A percentile compares a stretch with the other conserved stretches of the same genome.
Conservation (phyloP, 1,140 invertebrate species). For the Meteorus sp. region DNA sequence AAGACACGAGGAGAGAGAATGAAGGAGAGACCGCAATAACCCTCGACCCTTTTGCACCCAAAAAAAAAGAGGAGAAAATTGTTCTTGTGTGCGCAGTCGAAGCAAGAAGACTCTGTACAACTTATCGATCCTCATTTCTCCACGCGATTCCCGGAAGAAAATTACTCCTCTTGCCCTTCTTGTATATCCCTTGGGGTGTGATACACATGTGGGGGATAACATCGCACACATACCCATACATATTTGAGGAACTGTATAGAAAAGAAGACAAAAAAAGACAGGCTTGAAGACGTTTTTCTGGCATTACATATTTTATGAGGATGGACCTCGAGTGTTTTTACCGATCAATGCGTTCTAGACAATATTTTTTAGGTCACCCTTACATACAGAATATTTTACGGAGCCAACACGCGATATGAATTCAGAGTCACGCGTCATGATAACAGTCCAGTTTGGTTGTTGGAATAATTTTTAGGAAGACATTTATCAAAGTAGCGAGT, state of each 20-base stretch:
- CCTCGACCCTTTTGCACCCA: constrained; percentile 25
- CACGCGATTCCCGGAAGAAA: constrained; percentile 20
- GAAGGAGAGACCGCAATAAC: constrained; percentile 11
- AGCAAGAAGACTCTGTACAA: too few relatives aligned
- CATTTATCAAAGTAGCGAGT: not conserved
- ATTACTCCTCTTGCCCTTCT: not conserved
- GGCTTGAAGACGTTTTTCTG: constrained; percentile 32
- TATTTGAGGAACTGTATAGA: too few relatives aligned
- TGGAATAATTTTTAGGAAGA: constrained; percentile 23
- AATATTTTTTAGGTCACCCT: not conserved
- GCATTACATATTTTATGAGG: constrained; percentile 33
- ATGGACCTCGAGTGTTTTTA: too few relatives aligned
- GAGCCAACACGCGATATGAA: not conserved
- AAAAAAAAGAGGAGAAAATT: constrained; percentile 28
- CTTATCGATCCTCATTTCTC: constrained; percentile 24
- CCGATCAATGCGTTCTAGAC: not conserved
- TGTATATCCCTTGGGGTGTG: constrained; percentile 13
- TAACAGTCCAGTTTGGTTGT: constrained; percentile 17
- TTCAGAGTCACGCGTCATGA: constrained; percentile 13
- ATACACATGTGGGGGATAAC: not conserved
- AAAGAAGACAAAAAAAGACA: constrained; percentile 5
- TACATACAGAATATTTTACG: too few relatives aligned
- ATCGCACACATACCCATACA: too few relatives aligned
- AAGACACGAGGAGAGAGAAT: constrained; percentile 2
- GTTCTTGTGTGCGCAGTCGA: constrained; percentile 21